Base-by-base conservation (phyloP, 2,113 vertebrate genomes). In the Syrrhaptes paradoxus region DNA sequence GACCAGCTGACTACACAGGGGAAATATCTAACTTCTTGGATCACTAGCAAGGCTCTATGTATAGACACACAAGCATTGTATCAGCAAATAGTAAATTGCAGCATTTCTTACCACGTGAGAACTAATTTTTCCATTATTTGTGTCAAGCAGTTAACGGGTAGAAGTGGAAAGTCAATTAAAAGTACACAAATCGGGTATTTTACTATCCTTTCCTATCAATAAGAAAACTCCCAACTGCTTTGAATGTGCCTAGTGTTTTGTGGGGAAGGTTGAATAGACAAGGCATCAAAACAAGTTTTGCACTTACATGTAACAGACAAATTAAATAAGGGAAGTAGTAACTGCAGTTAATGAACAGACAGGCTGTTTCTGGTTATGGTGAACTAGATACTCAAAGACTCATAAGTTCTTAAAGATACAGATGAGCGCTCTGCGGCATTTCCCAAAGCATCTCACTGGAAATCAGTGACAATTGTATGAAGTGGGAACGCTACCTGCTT, bases 291-390 rank as follows among this genome's bases (percentile, higher is more conserved):
- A 87, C 73, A 81, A 78, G n/a, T 75, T 92, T 71, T 89, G 48
- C 72, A 61, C 57, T 52, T 72, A 31, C 6, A 78, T 34, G 38
- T 95, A 65, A 89, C 57, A 18, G 80, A 78, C 7, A 2, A 45
- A 22, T 84, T 72, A 65, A 96, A 89, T 67, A 91, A 87, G 38
- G 70, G 83, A 97, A 89, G 76, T 74, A 81, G 38, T 43, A 74
- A 92, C 34, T 61, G 83, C 49, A 68, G 73, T 55, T 55, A 67
- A n/a, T 61, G 66, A 90, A 67, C 3, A 5, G 72, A 48, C 32
- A 57, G 34, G 55, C 45, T 93, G 61, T 46, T 63, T 43, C 54
- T 81, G 86, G 48, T 90, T 68, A 78, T 68, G 3, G 10, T 34
- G 48, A 74, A 34, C 9, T 45, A 67, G 17, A 29, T 63, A 48